Conservation (phyloP, 1,140 invertebrate genomes). For the Orussus abietinus region DNA sequence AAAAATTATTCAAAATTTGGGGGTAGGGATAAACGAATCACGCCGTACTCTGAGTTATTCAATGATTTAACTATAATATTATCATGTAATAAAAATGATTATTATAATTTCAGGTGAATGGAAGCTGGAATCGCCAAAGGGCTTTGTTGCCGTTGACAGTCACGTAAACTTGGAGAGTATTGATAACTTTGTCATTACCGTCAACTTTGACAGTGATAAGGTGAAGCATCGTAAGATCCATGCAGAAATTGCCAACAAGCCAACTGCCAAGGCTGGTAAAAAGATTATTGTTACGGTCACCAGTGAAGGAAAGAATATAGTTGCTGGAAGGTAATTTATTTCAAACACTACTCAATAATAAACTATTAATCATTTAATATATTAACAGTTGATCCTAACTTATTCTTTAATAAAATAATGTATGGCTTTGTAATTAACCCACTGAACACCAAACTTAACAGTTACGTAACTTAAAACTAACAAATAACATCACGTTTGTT, state of each 20-base stretch:
- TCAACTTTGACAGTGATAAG: slow-evolving; percentile 63
- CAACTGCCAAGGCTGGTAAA: slow-evolving; percentile 56
- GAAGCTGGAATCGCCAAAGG: slow-evolving; percentile 38
- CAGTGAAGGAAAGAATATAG: slow-evolving; percentile 60
- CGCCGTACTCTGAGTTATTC: too few species aligned
- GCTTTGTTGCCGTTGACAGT: slow-evolving; percentile 42
- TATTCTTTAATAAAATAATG: too few species aligned
- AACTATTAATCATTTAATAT: too few species aligned
- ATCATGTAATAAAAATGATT: neutral
- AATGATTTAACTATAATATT: too few species aligned
- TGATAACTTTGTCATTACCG: slow-evolving; percentile 64
- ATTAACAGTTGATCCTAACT: too few species aligned
- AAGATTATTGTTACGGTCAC: slow-evolving; percentile 60
- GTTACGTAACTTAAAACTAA: too few species aligned
- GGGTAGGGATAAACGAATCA: too few species aligned
- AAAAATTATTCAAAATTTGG: too few species aligned
- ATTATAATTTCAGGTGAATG: slow-evolving; percentile 31
- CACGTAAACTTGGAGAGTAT: slow-evolving; percentile 59
- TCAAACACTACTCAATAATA: too few species aligned
- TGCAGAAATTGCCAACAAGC: slow-evolving; percentile 61
- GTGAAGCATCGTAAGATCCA: slow-evolving; percentile 64
- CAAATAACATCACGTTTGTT: too few species aligned
- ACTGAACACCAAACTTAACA: too few species aligned
- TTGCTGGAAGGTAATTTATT: slow-evolving; percentile 66
- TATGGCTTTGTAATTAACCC: too few species aligned